Evolutionary conservation across 2,888 invertebrate species (phyloP), one percentile per base, ranked within the genome.

Genomic region (Leucoma salicis): DNA sequence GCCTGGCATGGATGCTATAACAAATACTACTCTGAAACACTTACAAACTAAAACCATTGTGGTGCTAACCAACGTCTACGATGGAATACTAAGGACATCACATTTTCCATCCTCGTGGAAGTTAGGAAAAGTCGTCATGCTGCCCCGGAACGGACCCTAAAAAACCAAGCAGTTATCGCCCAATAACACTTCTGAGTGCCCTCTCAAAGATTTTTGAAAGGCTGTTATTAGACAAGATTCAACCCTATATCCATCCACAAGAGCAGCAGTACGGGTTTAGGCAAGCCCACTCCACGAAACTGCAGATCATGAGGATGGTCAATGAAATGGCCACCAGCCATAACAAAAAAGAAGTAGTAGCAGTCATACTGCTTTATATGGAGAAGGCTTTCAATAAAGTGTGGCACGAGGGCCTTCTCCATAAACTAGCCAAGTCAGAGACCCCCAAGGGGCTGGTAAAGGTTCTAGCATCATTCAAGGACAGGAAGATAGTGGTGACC

Each of bases 81-180:
- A 8, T n/a, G 35, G 36, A 1, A 8, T 42, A 27, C 33, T 12
- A 16, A 6, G 42, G 7, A n/a, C 18, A 2, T 1, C 15, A 10
- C n/a, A n/a, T n/a, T n/a, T n/a, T n/a, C n/a, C n/a, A n/a, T n/a
- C n/a, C n/a, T n/a, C n/a, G n/a, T n/a, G 15, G 35, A 27, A 35
- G 28, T 6, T 3, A 11, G 29, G 29, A 3, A 5, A n/a, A 10
- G 10, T 25, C 25, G 10, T 25, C n/a, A 5, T 25, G 6, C 25
- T 25, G n/a, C 58, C 57, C 43, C 0, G 53, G 55, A 0, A 66
- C 64, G 14, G 39, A 58, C 27, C 3, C 10, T 0, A 7, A 25
- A 0, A n/a, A 32, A 0, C 49, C 66, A 0, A 54, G 29, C 2
- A 59, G 55, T 38, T 62, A 63, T 29, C 11, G 58, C 4, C 63